Evolutionary conservation across 2,797 vertebrate genomes (phyloP).

Genomic region (Leucoraja ocellata): DNA sequence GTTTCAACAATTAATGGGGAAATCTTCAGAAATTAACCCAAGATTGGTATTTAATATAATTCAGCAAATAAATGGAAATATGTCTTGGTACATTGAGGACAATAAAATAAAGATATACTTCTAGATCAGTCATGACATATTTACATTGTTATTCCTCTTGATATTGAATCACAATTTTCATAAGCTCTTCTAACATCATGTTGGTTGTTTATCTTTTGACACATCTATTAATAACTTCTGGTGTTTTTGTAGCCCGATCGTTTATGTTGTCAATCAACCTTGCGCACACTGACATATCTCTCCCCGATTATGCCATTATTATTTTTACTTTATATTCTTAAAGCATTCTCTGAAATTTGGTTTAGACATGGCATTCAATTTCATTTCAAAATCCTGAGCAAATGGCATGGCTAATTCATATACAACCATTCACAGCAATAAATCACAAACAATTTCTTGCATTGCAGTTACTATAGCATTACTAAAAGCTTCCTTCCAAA

Average conservation of each 20-base stretch:
- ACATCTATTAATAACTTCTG: background rate
- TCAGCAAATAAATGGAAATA: background rate
- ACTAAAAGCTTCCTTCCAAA: too few species aligned
- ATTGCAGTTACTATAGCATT: too few species aligned
- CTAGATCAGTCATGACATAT: background rate
- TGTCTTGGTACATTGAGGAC: background rate
- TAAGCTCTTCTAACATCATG: background rate
- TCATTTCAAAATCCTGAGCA: background rate
- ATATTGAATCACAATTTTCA: background rate
- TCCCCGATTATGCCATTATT: background rate
- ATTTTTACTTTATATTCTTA: background rate
- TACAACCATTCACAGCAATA: background rate
- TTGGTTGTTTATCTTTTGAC: background rate
- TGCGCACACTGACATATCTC: background rate
- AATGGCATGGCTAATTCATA: background rate
- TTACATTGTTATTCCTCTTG: background rate
- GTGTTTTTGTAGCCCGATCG: background rate
- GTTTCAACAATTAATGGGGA: background rate
- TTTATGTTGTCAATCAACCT: background rate
- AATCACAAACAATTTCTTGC: too few species aligned
- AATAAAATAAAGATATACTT: background rate
- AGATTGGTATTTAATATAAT: background rate
- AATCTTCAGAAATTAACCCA: background rate
- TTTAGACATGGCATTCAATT: background rate
- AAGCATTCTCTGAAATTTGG: background rate